Evolutionary conservation across 2,888 invertebrate species (phyloP), one percentile per base, ranked within the genome.

Genomic region (Megamerina dolium): DNA sequence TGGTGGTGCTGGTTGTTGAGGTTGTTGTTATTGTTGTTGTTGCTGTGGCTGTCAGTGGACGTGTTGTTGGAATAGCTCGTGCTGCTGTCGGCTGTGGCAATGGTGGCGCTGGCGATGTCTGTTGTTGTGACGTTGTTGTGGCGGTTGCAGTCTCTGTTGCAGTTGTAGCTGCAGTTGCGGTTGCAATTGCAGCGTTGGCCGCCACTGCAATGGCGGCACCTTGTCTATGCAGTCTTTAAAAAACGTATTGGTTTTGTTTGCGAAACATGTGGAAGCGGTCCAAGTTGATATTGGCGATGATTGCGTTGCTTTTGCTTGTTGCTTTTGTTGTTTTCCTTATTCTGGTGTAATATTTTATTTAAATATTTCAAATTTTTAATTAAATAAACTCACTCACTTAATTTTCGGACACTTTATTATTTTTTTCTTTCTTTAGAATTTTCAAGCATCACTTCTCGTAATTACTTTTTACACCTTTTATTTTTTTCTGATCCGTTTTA

Each of bases 11-110:
- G 27, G 46, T 37, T 40, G 37, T 37, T 13, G 43, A 17, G 18
- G 41, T 31, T 40, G 51, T 43, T 18, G 50, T 40, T 43, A 49
- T 21, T 41, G 49, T 14, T 42, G 52, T 51, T 30, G 53, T 45
- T 41, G 58, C 13, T 37, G 39, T 39, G 30, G 37, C 34, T n/a
- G 38, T 13, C 29, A 33, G 27, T 46, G 41, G 12, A 20, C 40
- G 30, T 35, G 33, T 37, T 42, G 49, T 16, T 40, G 44, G 19
- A 43, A 37, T 26, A 30, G 44, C 27, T 34, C 32, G 27, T 39
- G 36, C 14, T 37, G 20, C 32, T 33, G 40, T 23, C 10, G 29
- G 45, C 29, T 34, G 39, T 33, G 44, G 32, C 31, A n/a, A 43
- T 23, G 10, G 20, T 14, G 37, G 32, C 30, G 29, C 18, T 34